A percentile compares a stretch with the other conserved stretches of the same genome.
phyloP scores from a whole-genome alignment of 2,888 invertebrate species.

The Slavum lentiscoides region DNA sequence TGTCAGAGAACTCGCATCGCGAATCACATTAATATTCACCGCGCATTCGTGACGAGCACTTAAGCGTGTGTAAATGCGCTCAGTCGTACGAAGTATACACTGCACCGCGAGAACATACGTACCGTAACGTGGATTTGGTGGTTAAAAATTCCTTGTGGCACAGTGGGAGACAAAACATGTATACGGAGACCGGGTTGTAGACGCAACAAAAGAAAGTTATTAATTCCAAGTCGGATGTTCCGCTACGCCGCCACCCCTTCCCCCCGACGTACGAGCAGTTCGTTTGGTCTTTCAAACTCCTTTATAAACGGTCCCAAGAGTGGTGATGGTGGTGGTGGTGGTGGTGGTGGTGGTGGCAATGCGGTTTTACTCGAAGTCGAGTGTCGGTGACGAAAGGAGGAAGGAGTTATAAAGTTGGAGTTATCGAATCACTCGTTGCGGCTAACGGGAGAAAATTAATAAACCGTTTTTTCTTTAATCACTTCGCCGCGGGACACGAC shows the following conservation, averaged over 20 bases:
- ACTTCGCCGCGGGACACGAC: too few relatives aligned
- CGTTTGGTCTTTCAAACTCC: conserved; percentile 19
- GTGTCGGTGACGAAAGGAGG: too few relatives aligned
- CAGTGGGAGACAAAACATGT: neutral
- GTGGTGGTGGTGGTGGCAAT: too few relatives aligned
- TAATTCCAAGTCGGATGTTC: conserved; percentile 11
- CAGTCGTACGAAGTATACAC: neutral
- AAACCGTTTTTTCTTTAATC: too few relatives aligned
- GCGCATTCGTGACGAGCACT: conserved; percentile 40
- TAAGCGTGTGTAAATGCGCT: conserved; percentile 22
- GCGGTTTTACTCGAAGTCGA: too few relatives aligned
- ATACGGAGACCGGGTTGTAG: neutral
- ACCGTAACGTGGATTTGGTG: neutral
- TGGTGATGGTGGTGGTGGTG: too few relatives aligned
- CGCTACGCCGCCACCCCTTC: neutral
- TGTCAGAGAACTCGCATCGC: conserved; percentile 4
- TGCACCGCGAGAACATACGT: too few relatives aligned
- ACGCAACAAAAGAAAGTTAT: conserved; percentile 31
- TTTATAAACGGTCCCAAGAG: neutral
- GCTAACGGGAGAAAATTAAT: too few relatives aligned
- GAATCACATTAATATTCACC: conserved; percentile 47
- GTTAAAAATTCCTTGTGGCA: conserved; percentile 28
- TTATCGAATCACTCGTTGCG: too few relatives aligned
- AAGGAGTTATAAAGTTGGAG: too few relatives aligned
- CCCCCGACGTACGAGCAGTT: neutral